Percentiles rank a stretch among this genome's conserved stretches.
phyloP scores from a whole-genome alignment of 2,888 invertebrate species.

The Netelia melanura region DNA sequence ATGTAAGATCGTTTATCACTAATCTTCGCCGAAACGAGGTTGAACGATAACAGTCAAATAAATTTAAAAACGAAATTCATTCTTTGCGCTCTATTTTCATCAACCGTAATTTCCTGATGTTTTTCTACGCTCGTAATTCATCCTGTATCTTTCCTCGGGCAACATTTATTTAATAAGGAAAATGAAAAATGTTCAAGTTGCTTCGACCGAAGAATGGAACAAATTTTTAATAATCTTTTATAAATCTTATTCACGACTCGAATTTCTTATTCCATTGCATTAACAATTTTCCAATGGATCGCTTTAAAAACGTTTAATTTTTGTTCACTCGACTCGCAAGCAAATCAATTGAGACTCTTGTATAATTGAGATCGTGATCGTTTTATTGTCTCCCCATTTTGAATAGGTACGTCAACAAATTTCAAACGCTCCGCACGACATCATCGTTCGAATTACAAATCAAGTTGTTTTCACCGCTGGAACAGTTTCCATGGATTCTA shows the following conservation, averaged over 20 bases:
- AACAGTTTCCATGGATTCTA: slow-evolving; percentile 59
- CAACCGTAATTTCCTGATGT: slow-evolving; percentile 69
- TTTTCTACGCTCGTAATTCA: too few relatives aligned
- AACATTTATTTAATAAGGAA: background rate
- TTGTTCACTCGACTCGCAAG: slow-evolving; percentile 11
- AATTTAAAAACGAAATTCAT: slow-evolving; percentile 67
- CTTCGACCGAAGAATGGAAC: background rate
- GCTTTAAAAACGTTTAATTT: too few relatives aligned
- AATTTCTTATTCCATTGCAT: background rate
- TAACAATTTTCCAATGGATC: background rate
- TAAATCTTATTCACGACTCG: slow-evolving; percentile 6
- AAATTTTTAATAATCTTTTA: background rate
- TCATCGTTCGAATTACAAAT: slow-evolving; percentile 44
- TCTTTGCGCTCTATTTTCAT: slow-evolving; percentile 77
- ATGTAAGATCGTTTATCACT: slow-evolving; percentile 67
- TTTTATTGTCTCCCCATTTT: slow-evolving; percentile 59
- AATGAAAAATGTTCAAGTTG: background rate
- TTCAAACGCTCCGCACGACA: slow-evolving; percentile 32
- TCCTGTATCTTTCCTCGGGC: too few relatives aligned
- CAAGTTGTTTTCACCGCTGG: slow-evolving; percentile 50
- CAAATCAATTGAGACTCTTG: slow-evolving; percentile 9
- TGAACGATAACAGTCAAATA: slow-evolving; percentile 43
- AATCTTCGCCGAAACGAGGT: slow-evolving; percentile 44
- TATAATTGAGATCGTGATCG: slow-evolving; percentile 17
- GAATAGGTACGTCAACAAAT: slow-evolving; percentile 54